Percentiles rank a stretch among this genome's conserved stretches.
phyloP scores from a whole-genome alignment of 2,113 vertebrate species.

The Peromyscus californicus region DNA sequence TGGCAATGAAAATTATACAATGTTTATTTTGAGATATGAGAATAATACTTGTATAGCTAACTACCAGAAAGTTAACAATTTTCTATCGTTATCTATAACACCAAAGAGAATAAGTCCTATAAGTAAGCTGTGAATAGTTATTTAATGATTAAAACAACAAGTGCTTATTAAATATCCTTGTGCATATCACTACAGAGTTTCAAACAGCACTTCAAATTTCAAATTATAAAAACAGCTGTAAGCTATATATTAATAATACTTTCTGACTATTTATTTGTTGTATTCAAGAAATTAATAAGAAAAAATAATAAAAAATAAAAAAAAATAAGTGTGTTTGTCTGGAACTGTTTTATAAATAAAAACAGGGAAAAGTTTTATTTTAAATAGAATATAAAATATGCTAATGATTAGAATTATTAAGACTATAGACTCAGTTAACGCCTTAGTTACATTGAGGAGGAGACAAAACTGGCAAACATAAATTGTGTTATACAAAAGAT shows the following conservation, averaged over 20 bases:
- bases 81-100: neutral
- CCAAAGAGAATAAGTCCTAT: neutral
- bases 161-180: neutral
- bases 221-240: neutral
- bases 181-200: neutral
- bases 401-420: neutral
- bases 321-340: neutral
- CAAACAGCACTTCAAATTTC: neutral
- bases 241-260: neutral
- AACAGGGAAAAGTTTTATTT: neutral
- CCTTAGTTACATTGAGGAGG: neutral
- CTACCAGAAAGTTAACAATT: neutral
- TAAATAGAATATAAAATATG: neutral
- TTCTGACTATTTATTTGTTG: neutral
- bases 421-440: neutral
- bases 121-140: neutral
- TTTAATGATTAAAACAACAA: slow-evolving; percentile 19
- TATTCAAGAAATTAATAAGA: neutral
- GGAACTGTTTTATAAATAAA: neutral
- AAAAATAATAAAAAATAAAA: neutral
- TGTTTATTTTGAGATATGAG: neutral
- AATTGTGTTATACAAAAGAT: neutral
- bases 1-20: neutral
- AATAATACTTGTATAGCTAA: neutral
- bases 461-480: neutral